A percentile compares a stretch with the other conserved stretches of the same genome.
Conservation (phyloP, 2,113 vertebrate genomes). For the Chionodraco myersi region DNA sequence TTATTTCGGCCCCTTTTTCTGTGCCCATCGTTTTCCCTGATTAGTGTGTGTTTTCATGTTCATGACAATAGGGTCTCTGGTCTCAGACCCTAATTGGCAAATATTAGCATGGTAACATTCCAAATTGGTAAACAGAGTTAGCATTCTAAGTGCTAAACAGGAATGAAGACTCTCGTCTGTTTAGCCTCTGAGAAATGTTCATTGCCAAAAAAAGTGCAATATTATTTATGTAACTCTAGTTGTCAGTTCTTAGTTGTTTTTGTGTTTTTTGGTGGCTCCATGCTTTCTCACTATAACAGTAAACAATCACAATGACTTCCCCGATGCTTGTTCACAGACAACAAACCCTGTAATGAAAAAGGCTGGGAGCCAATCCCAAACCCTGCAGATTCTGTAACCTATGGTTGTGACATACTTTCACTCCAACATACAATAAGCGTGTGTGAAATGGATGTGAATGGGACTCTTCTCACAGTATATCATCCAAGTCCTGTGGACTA, state of each 20-base stretch:
- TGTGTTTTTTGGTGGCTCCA: neutral
- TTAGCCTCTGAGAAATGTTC: conserved; percentile 10
- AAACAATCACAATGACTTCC: conserved; percentile 45
- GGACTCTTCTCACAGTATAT: conserved; percentile 80
- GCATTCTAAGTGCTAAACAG: too few species aligned
- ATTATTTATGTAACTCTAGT: conserved; percentile 1
- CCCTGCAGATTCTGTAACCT: conserved; percentile 46
- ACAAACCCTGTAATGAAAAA: conserved; percentile 50
- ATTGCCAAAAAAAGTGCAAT: neutral
- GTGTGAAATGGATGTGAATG: conserved; percentile 65
- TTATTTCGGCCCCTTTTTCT: too few species aligned
- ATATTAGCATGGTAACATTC: too few species aligned
- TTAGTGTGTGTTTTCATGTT: neutral
- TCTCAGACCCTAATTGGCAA: too few species aligned
- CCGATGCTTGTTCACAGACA: conserved; percentile 58
- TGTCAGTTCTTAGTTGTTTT: conserved; percentile 13
- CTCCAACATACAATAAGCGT: conserved; percentile 59
- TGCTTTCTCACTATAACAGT: conserved; percentile 42
- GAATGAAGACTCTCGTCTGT: too few species aligned
- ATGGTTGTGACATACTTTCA: conserved; percentile 58
- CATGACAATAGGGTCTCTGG: neutral
- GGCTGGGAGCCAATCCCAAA: conserved; percentile 48
- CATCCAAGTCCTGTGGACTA: conserved; percentile 51
- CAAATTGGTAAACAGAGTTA: too few species aligned
- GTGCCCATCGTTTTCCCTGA: too few species aligned